Evolutionary conservation across 2,113 vertebrate species (phyloP).

Genomic region (Heterotis niloticus): DNA sequence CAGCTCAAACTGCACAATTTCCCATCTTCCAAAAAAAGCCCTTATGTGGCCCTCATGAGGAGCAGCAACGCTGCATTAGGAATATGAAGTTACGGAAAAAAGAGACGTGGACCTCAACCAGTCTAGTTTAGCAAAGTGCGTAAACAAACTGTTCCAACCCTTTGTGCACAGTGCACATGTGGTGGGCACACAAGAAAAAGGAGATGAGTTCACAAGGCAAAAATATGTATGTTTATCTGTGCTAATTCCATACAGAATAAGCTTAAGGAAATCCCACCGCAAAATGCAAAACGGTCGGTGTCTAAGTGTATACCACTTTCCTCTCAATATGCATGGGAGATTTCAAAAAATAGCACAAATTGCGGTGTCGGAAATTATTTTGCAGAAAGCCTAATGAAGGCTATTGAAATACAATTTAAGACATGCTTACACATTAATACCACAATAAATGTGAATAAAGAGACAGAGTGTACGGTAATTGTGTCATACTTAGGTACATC

Average conservation of each 20-base stretch:
- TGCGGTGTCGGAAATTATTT: background rate
- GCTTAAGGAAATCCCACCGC: conserved; percentile 1
- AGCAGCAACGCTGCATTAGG: background rate
- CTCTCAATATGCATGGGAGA: conserved; percentile 3
- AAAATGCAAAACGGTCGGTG: conserved; percentile 3
- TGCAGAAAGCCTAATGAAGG: no score
- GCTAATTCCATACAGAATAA: background rate
- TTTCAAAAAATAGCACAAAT: background rate
- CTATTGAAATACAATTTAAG: no score
- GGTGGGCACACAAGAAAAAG: conserved; percentile 1
- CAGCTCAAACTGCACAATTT: background rate
- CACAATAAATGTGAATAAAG: no score
- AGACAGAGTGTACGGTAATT: no score
- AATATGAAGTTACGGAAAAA: background rate
- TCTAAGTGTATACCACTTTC: conserved; percentile 13
- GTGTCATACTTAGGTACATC: no score
- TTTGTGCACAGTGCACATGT: background rate
- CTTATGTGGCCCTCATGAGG: background rate
- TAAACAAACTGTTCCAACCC: no score
- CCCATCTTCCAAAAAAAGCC: background rate
- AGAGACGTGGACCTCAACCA: no score
- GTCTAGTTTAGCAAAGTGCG: no score
- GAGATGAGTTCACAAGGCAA: no score
- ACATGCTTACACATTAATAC: no score
- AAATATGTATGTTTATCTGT: background rate